Evolutionary conservation across 92 coral and sea anemone species (phyloP), one percentile per base, ranked within the genome.

Genomic region (Porites lobata): DNA sequence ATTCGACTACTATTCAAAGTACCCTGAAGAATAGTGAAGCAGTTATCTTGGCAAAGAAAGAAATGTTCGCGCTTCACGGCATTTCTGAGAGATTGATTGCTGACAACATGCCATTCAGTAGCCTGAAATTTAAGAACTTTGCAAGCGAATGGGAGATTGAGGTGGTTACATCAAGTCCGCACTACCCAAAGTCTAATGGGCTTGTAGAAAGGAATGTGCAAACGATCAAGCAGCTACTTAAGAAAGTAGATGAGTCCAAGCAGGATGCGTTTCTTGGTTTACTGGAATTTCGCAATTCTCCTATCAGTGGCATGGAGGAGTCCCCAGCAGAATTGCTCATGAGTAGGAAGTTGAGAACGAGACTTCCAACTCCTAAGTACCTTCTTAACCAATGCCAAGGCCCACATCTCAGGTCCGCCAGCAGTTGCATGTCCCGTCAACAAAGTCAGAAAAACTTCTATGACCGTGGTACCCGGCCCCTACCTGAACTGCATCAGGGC

Each of bases 81-180:
- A 88, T 88, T 29, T 83, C 91, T n/a, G 91, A 88, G 78, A 88
- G 80, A 38, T 21, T 87, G 1, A 87, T 80, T 47, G 80, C 74
- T 8, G 86, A 87, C 76, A 87, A 87, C 14, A 87, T 87, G 26
- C 91, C 87, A 2, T 88, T 88, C 38, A 88, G 81, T 69, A 80
- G 87, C 61, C 61, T 80, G 67, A 71, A 70, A 14, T 88, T 88
- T 80, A 80, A 64, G 70, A 80, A 80, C 32, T 80, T 88, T 22
- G 24, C 24, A 22, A 22, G 24, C 24, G 24, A 0, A 22, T 57
- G 91, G 57, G 57, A 52, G 57, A 52, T 1, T 6, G 57, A 78
- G 4, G 90, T 84, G 90, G 86, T 85, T 20, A 77, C 87, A 65
- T 66, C 82, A 62, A 85, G 93, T 18, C 93, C 81, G 9, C 74